These are phyloP conservation scores for Catocala fraxini DNA, from an alignment of 2,888 invertebrate species.

Conservation along the genomic window DNA sequence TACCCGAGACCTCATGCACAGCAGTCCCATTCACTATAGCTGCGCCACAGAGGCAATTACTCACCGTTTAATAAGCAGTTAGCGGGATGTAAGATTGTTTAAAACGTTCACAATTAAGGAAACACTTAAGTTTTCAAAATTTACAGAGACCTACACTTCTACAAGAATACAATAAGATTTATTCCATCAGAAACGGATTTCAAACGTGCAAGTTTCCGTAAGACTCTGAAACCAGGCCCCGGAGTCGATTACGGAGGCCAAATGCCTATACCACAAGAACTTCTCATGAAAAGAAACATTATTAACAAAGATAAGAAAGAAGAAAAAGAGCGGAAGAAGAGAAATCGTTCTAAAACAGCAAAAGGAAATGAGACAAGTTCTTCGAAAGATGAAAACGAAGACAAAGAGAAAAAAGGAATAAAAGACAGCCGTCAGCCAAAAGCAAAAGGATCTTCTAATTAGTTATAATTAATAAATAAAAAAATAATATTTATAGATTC, in stretches of 20 bases:
- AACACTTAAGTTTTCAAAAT: too few species aligned
- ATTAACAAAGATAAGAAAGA: neutral
- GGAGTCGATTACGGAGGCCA: slow-evolving; percentile 60
- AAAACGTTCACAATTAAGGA: too few species aligned
- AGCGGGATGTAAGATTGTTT: too few species aligned
- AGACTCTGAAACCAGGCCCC: slow-evolving; percentile 53
- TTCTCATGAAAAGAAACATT: slow-evolving; percentile 45
- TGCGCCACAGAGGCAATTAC: too few species aligned
- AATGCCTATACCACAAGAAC: slow-evolving; percentile 63
- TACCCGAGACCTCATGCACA: too few species aligned
- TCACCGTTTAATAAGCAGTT: neutral
- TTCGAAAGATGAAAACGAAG: neutral
- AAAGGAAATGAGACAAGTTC: neutral
- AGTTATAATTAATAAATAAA: too few species aligned
- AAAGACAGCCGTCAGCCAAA: too few species aligned
- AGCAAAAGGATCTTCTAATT: too few species aligned
- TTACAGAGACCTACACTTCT: slow-evolving; percentile 23
- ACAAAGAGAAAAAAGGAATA: too few species aligned
- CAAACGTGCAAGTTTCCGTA: slow-evolving; percentile 1
- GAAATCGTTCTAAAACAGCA: neutral
- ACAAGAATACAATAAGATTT: slow-evolving; percentile 11
- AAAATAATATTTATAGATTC: too few species aligned
- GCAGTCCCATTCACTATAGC: too few species aligned
- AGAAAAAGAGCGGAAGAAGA: neutral
- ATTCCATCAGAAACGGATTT: slow-evolving; percentile 6